These are phyloP conservation scores for Ennomos erosarius DNA, from an alignment of 2,888 invertebrate species.

Conservation along the genomic window DNA sequence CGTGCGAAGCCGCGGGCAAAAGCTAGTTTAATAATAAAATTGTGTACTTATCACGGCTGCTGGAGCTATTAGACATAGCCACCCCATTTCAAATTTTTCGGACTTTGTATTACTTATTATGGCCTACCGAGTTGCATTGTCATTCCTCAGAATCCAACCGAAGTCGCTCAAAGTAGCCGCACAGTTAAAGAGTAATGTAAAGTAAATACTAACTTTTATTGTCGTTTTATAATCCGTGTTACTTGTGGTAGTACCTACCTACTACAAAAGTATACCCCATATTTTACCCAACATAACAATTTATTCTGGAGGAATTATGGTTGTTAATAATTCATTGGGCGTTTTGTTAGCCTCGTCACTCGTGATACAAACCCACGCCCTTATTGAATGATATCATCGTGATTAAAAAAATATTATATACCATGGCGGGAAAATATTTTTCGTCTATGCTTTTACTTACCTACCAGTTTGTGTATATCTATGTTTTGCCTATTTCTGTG, in stretches of 20 bases:
- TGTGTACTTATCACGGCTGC: too few species aligned
- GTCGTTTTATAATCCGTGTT: slow-evolving; percentile 75
- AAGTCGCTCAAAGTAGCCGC: slow-evolving; percentile 60
- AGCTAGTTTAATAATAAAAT: too few species aligned
- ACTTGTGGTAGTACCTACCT: slow-evolving; percentile 59
- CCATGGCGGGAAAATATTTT: too few species aligned
- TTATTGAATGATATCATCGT: slow-evolving; percentile 50
- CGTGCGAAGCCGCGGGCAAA: too few species aligned
- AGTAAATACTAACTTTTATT: slow-evolving; percentile 80
- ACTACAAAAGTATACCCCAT: slow-evolving; percentile 25
- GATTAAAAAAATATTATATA: too few species aligned
- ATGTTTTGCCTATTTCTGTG: too few species aligned
- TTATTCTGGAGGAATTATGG: slow-evolving; percentile 32
- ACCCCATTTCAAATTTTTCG: too few species aligned
- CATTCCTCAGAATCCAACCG: slow-evolving; percentile 65
- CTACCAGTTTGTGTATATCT: too few species aligned
- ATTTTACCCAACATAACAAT: slow-evolving; percentile 14
- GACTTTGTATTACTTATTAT: slow-evolving; percentile 47
- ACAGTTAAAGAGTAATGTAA: slow-evolving; percentile 80
- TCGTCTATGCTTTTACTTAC: too few species aligned
- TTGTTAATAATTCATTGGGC: slow-evolving; percentile 42
- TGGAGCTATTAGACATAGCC: too few species aligned
- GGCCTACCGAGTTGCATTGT: slow-evolving; percentile 69
- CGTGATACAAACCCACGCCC: slow-evolving; percentile 62
- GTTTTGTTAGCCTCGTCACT: slow-evolving; percentile 58